Percentiles rank a stretch among this genome's conserved stretches.
phyloP scores from a whole-genome alignment of 2,888 invertebrate genomes.

The Athripsodes cinereus region DNA sequence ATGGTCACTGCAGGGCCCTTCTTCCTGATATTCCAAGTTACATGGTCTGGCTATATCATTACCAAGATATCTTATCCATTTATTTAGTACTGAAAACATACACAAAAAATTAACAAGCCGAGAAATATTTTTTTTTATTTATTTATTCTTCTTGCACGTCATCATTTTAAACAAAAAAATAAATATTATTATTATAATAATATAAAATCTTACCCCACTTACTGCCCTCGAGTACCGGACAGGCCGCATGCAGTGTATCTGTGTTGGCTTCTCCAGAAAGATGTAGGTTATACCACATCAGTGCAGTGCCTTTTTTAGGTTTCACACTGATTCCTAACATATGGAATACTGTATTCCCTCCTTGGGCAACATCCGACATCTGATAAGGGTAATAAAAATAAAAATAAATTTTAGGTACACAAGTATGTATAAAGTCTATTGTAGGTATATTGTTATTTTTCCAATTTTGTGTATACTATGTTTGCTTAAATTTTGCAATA shows the following conservation, averaged over 20 bases:
- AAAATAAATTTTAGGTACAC: background rate
- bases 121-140: too few species aligned
- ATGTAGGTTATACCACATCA: slow-evolving; percentile 92
- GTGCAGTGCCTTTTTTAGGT: slow-evolving; percentile 85
- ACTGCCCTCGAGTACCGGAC: slow-evolving; percentile 93
- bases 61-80: slow-evolving; percentile 85
- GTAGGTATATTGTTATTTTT: too few species aligned
- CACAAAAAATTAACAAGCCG: too few species aligned
- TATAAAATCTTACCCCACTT: slow-evolving; percentile 91
- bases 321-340: slow-evolving; percentile 77
- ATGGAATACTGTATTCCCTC: slow-evolving; percentile 97
- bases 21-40: slow-evolving; percentile 35
- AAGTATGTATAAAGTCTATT: too few species aligned
- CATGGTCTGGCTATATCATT: slow-evolving; percentile 75
- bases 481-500: too few species aligned
- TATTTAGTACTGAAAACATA: slow-evolving; percentile 66
- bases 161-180: too few species aligned
- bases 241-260: slow-evolving; percentile 91
- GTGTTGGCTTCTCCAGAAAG: slow-evolving; percentile 88
- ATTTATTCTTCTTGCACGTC: too few species aligned
- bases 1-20: background rate
- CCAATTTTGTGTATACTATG: too few species aligned
- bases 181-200: too few species aligned
- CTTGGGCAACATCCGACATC: slow-evolving; percentile 79
- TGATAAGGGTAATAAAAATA: too few species aligned